A percentile compares a stretch with the other conserved stretches of the same genome.
These are phyloP conservation scores for Octodon degus DNA, from an alignment of 2,113 vertebrate species.

Conservation along the genomic window DNA sequence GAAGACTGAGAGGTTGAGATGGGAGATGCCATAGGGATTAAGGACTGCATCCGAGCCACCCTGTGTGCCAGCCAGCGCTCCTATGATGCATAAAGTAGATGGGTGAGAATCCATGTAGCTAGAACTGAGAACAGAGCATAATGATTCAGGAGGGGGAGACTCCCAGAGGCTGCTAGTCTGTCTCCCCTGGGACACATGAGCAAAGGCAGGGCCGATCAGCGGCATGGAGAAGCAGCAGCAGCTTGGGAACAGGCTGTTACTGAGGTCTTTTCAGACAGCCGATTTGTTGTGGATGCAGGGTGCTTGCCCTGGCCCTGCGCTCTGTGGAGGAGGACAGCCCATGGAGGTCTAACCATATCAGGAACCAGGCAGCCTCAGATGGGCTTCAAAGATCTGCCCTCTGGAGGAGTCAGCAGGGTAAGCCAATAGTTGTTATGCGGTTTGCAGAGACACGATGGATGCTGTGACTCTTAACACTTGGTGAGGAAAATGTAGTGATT, in stretches of 20 bases:
- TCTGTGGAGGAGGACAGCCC: fast-evolving
- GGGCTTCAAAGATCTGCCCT: neutral
- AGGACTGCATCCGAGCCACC: neutral
- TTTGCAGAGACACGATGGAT: neutral
- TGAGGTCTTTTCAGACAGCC: fast-evolving
- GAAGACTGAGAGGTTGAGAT: neutral
- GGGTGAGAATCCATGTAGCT: neutral
- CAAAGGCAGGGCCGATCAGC: neutral
- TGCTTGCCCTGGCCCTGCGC: neutral
- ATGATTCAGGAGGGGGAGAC: neutral
- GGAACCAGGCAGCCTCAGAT: neutral
- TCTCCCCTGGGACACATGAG: fast-evolving
- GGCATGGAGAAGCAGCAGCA: neutral
- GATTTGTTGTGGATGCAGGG: neutral
- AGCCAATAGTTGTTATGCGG: neutral
- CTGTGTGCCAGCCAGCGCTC: too few relatives aligned
- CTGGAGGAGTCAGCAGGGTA: neutral
- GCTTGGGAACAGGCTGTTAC: fast-evolving
- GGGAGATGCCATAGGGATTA: neutral
- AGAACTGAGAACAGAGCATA: neutral
- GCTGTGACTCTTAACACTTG: neutral
- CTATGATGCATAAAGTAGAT: neutral
- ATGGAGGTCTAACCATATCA: neutral
- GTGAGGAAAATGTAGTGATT: neutral
- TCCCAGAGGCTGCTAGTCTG: too few relatives aligned